Conservation (phyloP, 2,888 invertebrate species). For the Galerucella nymphaeae region DNA sequence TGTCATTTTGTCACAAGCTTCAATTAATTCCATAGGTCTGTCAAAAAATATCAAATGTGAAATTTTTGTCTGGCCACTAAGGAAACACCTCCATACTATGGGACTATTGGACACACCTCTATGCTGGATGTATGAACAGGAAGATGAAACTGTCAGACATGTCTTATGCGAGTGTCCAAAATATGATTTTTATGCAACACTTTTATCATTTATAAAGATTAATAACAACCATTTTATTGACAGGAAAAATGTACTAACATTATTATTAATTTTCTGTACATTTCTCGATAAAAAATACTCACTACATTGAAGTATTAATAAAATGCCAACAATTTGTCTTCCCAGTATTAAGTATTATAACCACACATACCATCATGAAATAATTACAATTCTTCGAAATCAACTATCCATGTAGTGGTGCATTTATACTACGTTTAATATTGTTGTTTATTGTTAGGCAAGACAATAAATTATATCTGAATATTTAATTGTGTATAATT, state of each 20-base stretch:
- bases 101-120: too few species aligned
- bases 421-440: neutral
- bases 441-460: neutral
- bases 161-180: too few species aligned
- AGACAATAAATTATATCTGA: neutral
- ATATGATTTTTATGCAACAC: too few species aligned
- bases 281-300: neutral
- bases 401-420: neutral
- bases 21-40: too few species aligned
- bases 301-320: neutral
- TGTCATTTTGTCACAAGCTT: too few species aligned
- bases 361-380: neutral
- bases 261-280: neutral
- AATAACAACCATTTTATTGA: neutral
- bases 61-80: too few species aligned
- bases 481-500: neutral
- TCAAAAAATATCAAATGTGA: too few species aligned
- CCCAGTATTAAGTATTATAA: neutral
- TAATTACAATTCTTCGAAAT: neutral
- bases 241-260: neutral
- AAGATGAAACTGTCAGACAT: too few species aligned
- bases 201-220: too few species aligned
- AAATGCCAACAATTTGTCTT: neutral
- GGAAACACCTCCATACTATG: too few species aligned
- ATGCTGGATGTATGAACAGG: too few species aligned